phyloP scores from a whole-genome alignment of 2,113 vertebrate genomes.

The Prolemur simus region DNA sequence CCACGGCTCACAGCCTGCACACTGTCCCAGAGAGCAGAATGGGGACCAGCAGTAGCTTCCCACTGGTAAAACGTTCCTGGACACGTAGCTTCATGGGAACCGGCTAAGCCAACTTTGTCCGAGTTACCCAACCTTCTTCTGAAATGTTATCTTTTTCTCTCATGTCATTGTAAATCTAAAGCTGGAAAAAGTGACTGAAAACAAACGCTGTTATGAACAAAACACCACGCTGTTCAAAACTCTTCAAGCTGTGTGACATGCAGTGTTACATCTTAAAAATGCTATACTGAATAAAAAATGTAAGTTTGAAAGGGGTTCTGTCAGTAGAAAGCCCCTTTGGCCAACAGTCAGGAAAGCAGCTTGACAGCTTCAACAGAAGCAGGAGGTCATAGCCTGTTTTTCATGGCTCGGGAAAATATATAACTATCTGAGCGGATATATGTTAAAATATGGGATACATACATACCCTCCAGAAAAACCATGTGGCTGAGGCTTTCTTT shows the following conservation, averaged over 20 bases:
- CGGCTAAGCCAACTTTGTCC: not conserved
- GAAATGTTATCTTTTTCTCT: not conserved
- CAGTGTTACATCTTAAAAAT: conserved; percentile 42
- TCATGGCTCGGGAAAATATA: not conserved
- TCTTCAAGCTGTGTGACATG: conserved; percentile 43
- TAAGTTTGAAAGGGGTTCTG: not conserved
- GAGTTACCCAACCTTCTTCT: not conserved
- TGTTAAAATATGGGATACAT: not conserved
- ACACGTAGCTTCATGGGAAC: not conserved
- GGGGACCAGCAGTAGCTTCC: not conserved
- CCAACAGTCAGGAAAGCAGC: conserved; percentile 29
- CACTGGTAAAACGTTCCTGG: not conserved
- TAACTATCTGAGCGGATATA: not conserved
- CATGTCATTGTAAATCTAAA: conserved; percentile 1
- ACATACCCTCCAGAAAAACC: not conserved
- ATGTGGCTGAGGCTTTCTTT: not conserved
- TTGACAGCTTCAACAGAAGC: not conserved
- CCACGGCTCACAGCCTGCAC: not conserved
- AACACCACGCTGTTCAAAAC: not conserved
- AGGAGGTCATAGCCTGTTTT: not conserved
- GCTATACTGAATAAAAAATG: conserved; percentile 47
- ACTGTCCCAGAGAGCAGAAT: not conserved
- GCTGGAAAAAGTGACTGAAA: conserved; percentile 49
- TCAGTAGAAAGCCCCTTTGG: not conserved
- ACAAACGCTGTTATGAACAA: conserved; percentile 35